Conservation (phyloP, 2,888 invertebrate species). For the Eurytoma adleriae region DNA sequence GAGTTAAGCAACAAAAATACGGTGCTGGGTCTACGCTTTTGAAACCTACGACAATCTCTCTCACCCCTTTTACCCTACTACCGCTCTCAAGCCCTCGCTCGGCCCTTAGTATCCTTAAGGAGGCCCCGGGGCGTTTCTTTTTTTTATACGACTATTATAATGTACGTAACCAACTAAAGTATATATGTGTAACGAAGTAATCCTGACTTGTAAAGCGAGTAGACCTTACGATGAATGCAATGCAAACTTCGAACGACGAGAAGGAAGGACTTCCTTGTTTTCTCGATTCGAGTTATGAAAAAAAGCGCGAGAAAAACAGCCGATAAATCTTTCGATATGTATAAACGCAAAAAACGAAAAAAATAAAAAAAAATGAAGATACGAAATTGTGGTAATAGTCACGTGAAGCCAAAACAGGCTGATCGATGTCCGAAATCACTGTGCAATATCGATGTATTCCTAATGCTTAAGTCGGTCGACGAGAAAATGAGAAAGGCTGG, state of each 20-base stretch:
- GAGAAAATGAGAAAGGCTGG: no score
- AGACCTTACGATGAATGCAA: conserved; percentile 27
- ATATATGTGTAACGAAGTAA: conserved; percentile 44
- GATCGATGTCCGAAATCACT: no score
- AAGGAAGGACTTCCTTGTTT: no score
- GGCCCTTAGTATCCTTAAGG: no score
- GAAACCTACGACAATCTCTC: conserved; percentile 40
- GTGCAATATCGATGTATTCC: no score
- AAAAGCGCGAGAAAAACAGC: background rate
- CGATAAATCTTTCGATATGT: conserved; percentile 20
- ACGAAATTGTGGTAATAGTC: conserved; percentile 26
- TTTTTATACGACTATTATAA: background rate
- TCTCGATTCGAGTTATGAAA: conserved; percentile 20
- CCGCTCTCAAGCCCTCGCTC: background rate
- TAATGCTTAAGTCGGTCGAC: no score
- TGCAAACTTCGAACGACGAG: no score
- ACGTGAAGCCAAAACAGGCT: no score
- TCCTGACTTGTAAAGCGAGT: conserved; percentile 43
- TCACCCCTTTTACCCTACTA: conserved; percentile 28
- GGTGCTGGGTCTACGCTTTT: conserved; percentile 70
- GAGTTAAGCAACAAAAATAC: conserved; percentile 55
- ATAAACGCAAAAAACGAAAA: background rate
- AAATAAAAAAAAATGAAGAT: conserved; percentile 24
- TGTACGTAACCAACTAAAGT: conserved; percentile 53
- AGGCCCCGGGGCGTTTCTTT: background rate